Evolutionary conservation across 2,113 vertebrate species (phyloP), one percentile per base, ranked within the genome.

Genomic region (Oryzias celebensis): DNA sequence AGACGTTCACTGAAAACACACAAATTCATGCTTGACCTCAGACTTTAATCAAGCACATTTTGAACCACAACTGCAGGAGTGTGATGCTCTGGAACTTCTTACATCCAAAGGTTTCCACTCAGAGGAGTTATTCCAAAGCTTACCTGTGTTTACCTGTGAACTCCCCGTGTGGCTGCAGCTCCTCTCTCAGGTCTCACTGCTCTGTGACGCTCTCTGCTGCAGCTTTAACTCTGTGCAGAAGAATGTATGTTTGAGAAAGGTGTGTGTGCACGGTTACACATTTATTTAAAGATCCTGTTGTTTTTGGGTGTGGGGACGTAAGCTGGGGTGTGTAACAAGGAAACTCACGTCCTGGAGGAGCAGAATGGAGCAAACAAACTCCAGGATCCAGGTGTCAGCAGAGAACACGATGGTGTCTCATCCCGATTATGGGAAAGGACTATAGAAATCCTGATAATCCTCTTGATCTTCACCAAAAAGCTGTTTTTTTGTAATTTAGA

Each of bases 171-270:
- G 14, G 45, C 62, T 18, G 17, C 48, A 57, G 62, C 56, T 53
- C 50, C 17, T 62, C 28, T 26, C 42, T 42, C 4, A 44, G 44
- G 61, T 44, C 58, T 65, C 58, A 54, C 68, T 83, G 63, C 71
- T 68, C 52, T 58, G 7, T 14, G 6, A 53, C 58, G 23, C 18
- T 4, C 3, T 7, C 44, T 24, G 76, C 78, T 78, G 67, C 82
- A 16, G 82, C 83, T 92, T 93, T 90, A 92, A 91, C 88, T 84
- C 45, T 59, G 73, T 79, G 75, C 52, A 73, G n/a, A 82, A 82
- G 81, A 87, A 87, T 89, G 90, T 87, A 71, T 93, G 80, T 93
- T 93, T 93, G 90, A 80, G 85, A 88, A 93, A 91, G 92, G 92
- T 92, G 92, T 93, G 90, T 90, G 78, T 61, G 66, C 75, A 52